Base-by-base conservation (phyloP, 2,888 invertebrate genomes). In the Trissonchulus latispiculum region DNA sequence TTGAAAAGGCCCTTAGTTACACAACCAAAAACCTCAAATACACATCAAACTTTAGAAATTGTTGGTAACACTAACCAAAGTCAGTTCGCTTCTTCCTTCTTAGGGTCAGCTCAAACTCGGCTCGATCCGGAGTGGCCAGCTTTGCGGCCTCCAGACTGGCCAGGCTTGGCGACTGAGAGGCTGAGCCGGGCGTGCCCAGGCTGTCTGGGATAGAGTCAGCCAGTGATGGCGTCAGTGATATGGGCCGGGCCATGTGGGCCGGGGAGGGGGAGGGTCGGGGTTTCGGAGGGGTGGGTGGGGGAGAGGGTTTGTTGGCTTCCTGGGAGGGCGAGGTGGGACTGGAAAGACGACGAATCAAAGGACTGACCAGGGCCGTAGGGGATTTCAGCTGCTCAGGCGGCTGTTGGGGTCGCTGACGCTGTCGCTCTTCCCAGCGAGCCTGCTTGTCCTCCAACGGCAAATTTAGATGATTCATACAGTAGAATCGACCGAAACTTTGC, bases 401-500 rank as follows among this genome's bases (percentile, higher is more conserved):
- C 8, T 8, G 8, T 29, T 15, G 64, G 8, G 64, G 64, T 28
- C 36, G 67, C n/a, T 35, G 31, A 3, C 61, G 32, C 29, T 23
- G 33, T 28, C 8, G 2, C 36, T 72, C 31, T 64, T 74, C 35
- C 32, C 29, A 28, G 32, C 23, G 32, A 36, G 48, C 74, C 48
- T 36, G 70, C 70, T 78, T 78, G 15, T 78, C 77, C 2, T 75
- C 71, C 68, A 75, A 70, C 15, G 75, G 73, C 29, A 78, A 36
- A 15, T 73, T 75, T 2, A 76, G 33, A 70, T 78, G 78, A 32
- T 75, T 75, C 32, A 74, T 74, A 68, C 78, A 78, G 76, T 75
- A 78, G 71, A 77, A 76, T 70, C 76, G 61, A 2, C 70, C 35
- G n/a, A 36, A 70, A 23, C 28, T 36, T 2, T 18, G 3, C 1